These are phyloP conservation scores for Rhinatrema bivittatum DNA, from an alignment of 2,797 vertebrate genomes.

Conservation along the genomic window DNA sequence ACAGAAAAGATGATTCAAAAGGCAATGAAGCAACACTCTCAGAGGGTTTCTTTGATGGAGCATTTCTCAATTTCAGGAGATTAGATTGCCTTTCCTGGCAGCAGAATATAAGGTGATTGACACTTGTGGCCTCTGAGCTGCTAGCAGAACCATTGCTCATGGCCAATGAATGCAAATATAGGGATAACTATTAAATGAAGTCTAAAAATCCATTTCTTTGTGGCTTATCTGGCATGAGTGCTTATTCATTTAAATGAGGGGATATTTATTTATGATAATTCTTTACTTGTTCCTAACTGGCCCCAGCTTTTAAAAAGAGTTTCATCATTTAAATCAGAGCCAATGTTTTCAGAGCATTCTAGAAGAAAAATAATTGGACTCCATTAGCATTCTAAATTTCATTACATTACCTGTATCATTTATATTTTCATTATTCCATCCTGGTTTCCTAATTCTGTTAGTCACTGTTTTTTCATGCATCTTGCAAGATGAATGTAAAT, in stretches of 20 bases:
- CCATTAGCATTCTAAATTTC: too few species aligned
- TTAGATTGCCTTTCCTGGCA: neutral
- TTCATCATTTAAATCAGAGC: neutral
- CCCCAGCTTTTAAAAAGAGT: neutral
- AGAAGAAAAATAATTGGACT: neutral
- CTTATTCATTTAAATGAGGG: neutral
- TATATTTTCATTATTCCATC: too few species aligned
- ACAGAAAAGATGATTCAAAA: neutral
- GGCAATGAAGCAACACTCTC: neutral
- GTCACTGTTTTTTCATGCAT: too few species aligned
- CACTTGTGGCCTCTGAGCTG: neutral
- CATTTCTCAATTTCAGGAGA: conserved; percentile 1
- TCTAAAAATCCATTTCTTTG: neutral
- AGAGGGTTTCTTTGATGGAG: neutral
- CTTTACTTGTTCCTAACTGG: neutral
- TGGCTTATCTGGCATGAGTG: neutral
- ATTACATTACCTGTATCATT: too few species aligned
- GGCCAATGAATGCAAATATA: neutral
- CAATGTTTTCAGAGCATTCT: neutral
- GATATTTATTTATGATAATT: neutral
- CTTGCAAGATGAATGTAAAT: too few species aligned
- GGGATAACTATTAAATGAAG: neutral
- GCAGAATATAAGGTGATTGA: neutral
- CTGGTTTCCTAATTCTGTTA: too few species aligned
- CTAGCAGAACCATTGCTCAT: neutral